Conservation (phyloP, 2,113 vertebrate genomes). For the Caracal caracal region DNA sequence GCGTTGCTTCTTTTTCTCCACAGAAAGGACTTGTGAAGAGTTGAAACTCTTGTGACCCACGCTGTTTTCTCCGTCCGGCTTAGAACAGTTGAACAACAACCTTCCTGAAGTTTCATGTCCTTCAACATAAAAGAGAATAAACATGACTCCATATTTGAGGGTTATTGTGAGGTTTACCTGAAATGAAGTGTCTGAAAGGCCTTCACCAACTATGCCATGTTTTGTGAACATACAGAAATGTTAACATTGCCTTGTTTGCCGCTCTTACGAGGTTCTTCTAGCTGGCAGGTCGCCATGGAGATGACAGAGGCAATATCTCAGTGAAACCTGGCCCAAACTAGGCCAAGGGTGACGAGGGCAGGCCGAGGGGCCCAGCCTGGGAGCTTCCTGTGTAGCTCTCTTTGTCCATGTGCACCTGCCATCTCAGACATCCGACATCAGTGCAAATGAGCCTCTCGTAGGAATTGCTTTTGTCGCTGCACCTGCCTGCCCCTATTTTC, state of each 20-base stretch:
- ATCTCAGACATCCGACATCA: neutral
- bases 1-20: neutral
- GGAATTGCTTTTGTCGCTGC: slow-evolving; percentile 15
- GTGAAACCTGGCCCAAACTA: neutral
- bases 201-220: neutral
- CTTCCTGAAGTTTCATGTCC: neutral
- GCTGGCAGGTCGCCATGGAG: neutral
- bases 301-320: neutral
- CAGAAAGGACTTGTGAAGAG: neutral
- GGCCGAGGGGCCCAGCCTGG: neutral
- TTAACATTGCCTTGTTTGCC: no score
- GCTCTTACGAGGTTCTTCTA: neutral
- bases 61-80: neutral
- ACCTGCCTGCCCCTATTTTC: slow-evolving; percentile 10
- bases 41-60: neutral
- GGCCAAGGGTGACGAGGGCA: neutral
- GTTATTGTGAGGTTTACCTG: neutral
- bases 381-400: neutral
- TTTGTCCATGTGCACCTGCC: slow-evolving; percentile 11
- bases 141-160: no score
- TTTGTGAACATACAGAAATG: neutral
- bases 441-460: neutral
- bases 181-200: neutral
- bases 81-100: neutral
- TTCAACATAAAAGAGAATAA: neutral